Percentiles rank a stretch among this genome's conserved stretches.
phyloP scores from a whole-genome alignment of 2,113 vertebrate genomes.

The Desmodus rotundus region DNA sequence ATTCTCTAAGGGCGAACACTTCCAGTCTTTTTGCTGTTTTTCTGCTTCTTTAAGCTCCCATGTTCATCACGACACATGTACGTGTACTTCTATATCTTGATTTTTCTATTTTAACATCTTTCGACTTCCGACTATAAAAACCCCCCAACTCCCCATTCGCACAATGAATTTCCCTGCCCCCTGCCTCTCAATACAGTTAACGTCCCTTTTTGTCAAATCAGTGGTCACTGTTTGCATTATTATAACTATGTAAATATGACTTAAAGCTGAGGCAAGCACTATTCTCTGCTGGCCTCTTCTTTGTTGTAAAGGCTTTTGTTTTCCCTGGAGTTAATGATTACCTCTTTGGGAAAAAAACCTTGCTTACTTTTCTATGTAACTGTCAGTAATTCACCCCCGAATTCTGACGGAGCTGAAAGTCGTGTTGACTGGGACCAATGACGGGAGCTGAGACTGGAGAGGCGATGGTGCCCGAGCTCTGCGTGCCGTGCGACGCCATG shows the following conservation, averaged over 20 bases:
- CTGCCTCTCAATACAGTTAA: not conserved
- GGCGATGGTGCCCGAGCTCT: no score
- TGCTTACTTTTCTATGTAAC: not conserved
- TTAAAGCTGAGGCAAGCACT: conserved; percentile 32
- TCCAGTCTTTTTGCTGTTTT: not conserved
- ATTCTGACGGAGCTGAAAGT: not conserved
- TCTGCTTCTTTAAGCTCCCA: not conserved
- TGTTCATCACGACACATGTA: not conserved
- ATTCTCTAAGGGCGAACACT: not conserved
- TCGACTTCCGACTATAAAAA: not conserved
- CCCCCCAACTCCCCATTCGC: fast-evolving
- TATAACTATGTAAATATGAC: not conserved
- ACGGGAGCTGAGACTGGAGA: not conserved
- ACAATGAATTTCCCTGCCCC: not conserved
- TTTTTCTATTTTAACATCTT: not conserved
- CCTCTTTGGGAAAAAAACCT: not conserved
- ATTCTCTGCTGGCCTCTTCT: not conserved
- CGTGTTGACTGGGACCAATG: not conserved
- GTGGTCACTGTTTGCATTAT: not conserved
- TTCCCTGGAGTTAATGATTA: conserved; percentile 63
- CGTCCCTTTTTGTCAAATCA: not conserved
- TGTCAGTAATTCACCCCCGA: not conserved
- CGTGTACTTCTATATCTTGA: not conserved
- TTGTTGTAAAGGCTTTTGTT: conserved; percentile 37
- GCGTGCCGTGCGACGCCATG: no score